Evolutionary conservation across 2,888 invertebrate genomes (phyloP), one percentile per base, ranked within the genome.

Genomic region (Disparrhopalites patrizii): DNA sequence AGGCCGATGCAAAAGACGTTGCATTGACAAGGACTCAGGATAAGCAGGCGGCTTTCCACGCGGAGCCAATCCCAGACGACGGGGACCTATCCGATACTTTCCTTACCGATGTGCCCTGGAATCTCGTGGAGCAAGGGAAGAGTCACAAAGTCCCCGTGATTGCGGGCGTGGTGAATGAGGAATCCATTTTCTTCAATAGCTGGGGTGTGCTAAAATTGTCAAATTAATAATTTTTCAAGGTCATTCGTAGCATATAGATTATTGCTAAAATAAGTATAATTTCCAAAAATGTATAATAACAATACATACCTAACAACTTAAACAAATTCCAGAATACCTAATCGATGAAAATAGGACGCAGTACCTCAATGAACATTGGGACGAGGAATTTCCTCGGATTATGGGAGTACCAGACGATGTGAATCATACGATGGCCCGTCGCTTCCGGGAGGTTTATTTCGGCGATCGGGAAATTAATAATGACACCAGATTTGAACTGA

Each of bases 391-490:
- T 5, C 43, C 43, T 4, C 15, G n/a, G 4, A n/a, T 43, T 43
- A 15, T n/a, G 5, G 51, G 30, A 5, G 50, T 64, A 23, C 62
- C 23, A 2, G 51, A 47, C 50, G 56, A 56, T 23, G 56, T 28
- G 4, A 4, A 64, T 2, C 60, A 60, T 31, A 36, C 43, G 2
- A 25, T 57, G 13, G 40, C 47, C 5, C n/a, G 33, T n/a, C 15
- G 33, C 15, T 64, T 64, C 56, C 43, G 38, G 2, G 3, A 47
- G 25, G 56, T 56, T 30, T 64, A 64, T 50, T 64, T 64, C 28
- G 56, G 50, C 1, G 28, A 50, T n/a, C 23, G 31, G 10, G 7
- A 20, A 23, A 31, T 64, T 23, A 28, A 28, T 13, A 64, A 64
- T 30, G 56, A 56, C 31, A 64, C 64, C 4, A 25, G 56, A 5